Percentiles rank a stretch among this genome's conserved stretches.
Evolutionary conservation across 2,888 invertebrate species (phyloP).

Genomic region (Pandemis corylana): DNA sequence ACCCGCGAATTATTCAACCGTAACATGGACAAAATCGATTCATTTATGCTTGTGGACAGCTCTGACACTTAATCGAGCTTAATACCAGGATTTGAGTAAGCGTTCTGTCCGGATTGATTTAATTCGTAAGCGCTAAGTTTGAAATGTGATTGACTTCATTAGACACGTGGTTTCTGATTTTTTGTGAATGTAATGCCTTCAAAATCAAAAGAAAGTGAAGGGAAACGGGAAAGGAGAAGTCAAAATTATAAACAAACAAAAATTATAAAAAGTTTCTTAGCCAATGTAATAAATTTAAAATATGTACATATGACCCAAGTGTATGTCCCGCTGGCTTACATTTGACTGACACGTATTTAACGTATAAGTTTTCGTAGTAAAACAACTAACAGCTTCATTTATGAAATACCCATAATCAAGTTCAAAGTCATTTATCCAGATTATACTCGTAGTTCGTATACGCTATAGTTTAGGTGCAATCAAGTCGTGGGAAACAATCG

Average conservation of each 20-base stretch:
- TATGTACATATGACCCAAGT: no score
- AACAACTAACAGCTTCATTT: no score
- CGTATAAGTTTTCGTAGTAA: no score
- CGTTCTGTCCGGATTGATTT: slow-evolving; percentile 26
- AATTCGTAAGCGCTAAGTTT: not conserved
- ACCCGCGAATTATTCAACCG: slow-evolving; percentile 54
- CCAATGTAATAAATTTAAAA: no score
- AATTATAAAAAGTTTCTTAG: no score
- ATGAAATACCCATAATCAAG: slow-evolving; percentile 11
- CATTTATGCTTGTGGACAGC: slow-evolving; percentile 59
- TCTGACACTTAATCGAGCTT: slow-evolving; percentile 11
- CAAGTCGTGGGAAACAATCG: slow-evolving; percentile 38
- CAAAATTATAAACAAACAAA: no score
- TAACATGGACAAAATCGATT: slow-evolving; percentile 48
- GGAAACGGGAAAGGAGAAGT: no score
- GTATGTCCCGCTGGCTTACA: no score
- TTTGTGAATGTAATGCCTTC: no score
- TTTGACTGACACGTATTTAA: no score
- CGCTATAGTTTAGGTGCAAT: not conserved
- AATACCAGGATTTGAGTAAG: slow-evolving; percentile 32
- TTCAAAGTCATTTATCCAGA: slow-evolving; percentile 29
- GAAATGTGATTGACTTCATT: not conserved
- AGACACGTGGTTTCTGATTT: not conserved
- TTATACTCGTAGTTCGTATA: not conserved
- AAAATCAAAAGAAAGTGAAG: no score